Percentiles rank a stretch among this genome's conserved stretches.
Evolutionary conservation across 2,888 invertebrate species (phyloP).

Genomic region (Cerceris rybyensis): DNA sequence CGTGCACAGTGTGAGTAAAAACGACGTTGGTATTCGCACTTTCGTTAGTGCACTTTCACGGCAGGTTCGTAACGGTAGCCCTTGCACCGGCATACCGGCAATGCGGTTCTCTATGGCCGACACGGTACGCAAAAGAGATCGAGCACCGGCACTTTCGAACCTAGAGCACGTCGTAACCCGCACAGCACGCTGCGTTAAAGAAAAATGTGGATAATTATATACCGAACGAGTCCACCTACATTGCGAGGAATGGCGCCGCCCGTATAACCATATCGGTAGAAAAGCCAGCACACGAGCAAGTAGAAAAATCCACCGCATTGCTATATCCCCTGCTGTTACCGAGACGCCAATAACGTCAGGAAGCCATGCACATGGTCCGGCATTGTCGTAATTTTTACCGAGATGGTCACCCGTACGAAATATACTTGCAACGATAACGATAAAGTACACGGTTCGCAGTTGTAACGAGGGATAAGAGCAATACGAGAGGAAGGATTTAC

Average conservation of each 20-base stretch:
- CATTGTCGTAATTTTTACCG: not conserved
- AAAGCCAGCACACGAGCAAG: not conserved
- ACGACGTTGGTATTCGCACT: constrained; percentile 48
- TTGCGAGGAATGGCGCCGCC: not conserved
- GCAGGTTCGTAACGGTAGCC: constrained; percentile 47
- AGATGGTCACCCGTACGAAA: not conserved
- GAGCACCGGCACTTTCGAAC: constrained; percentile 17
- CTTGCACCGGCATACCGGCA: constrained; percentile 29
- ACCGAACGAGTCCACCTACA: constrained; percentile 19
- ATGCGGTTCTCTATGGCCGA: constrained; percentile 21
- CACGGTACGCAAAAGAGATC: constrained; percentile 32
- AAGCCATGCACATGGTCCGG: not conserved
- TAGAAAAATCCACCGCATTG: not conserved
- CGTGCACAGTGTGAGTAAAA: constrained; percentile 47
- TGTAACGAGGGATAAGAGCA: too few relatives aligned
- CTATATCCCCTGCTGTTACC: not conserved
- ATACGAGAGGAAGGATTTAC: too few relatives aligned
- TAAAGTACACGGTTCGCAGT: not conserved
- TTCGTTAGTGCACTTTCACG: constrained; percentile 53
- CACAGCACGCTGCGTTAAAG: constrained; percentile 1
- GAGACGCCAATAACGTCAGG: not conserved
- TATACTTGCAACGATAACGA: not conserved
- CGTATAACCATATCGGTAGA: not conserved
- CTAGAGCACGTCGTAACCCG: constrained; percentile 6
- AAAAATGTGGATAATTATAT: constrained; percentile 32